Evolutionary conservation across 2,888 invertebrate species (phyloP), one percentile per base, ranked within the genome.

Genomic region (Tenthredo scrophulariae): DNA sequence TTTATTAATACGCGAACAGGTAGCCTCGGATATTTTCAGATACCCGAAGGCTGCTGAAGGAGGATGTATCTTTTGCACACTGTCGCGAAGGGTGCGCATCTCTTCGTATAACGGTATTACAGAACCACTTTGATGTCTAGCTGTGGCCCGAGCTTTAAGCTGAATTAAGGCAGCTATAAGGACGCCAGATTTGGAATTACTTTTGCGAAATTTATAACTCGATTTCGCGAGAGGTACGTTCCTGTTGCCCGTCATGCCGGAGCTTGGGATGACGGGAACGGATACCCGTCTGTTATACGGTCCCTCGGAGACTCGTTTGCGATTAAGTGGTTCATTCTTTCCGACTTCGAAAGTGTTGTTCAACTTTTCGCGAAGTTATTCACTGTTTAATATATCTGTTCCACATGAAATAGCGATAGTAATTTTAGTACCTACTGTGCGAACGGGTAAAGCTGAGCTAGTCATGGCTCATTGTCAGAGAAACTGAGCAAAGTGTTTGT

Each of bases 81-180:
- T 26, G 37, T 26, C 40, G 70, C 82, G 84, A 77, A 67, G 74
- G 79, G 33, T 33, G 85, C 82, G 80, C 84, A 85, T 86, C 85
- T 86, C 85, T 87, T 86, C 85, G 33, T 67, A 84, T 87, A 86
- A 87, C 85, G 84, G 70, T 87, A 87, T 87, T 87, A 87, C 85
- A 84, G 85, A 86, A 87, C 85, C 87, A 85, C 87, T 87, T 87
- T 87, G 87, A 87, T 86, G 85, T 85, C 85, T 83, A 29, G 72
- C 18, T 18, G 50, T 29, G 43, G 65, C 84, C 70, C 40, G 22
- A 84, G 83, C 75, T 85, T 86, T 80, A 65, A 83, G 85, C 85
- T 22, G 84, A 46, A 54, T 29, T 26, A n/a, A 77, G 33, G 40
- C n/a, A 37, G 22, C 72, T 13, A 33, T 54, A 54, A 29, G 77